Evolutionary conservation across 2,797 vertebrate species (phyloP), one percentile per base, ranked within the genome.

Genomic region (Adelosebastes latens): DNA sequence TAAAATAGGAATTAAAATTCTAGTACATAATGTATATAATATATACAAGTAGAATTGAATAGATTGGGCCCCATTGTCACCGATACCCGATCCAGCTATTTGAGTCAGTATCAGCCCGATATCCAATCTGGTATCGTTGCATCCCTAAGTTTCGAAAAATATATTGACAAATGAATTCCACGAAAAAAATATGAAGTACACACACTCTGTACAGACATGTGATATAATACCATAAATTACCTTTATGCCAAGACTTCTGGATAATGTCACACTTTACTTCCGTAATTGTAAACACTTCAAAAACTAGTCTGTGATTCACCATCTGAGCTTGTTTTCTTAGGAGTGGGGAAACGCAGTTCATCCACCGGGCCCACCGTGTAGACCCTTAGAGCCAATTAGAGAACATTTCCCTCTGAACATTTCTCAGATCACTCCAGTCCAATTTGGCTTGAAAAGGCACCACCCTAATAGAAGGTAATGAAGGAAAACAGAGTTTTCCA

Each of bases 351-450:
- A 88, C 60, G 42, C 66, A 55, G 79, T 86, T 89, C 80, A 79
- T 84, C 82, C 62, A 39, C 62, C 39, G 42, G 89, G 53, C 81
- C 86, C 79, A 63, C 74, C 39, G 2, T 58, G 71, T 72, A 87
- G 85, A 90, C 89, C 92, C 92, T 94, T 93, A 93, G 87, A 95
- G 89, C 88, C 90, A 94, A 96, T 96, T 94, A 95, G 58, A 81
- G 69, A 78, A 83, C 83, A 82, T 88, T 84, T 82, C 91, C 81
- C 80, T 83, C 64, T 80, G 85, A 93, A 89, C 76, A 85, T 87
- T 87, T 83, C 83, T 93, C 76, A 72, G 76, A 90, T 90, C 83
- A 88, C 80, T 93, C 90, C 49, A 6, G 75, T 93, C 84, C 90
- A 91, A 91, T 94, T 89, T 93, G 74, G 81, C 78, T 83, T 59